Conservation (phyloP, 2,113 vertebrate species). For the Passer domesticus region DNA sequence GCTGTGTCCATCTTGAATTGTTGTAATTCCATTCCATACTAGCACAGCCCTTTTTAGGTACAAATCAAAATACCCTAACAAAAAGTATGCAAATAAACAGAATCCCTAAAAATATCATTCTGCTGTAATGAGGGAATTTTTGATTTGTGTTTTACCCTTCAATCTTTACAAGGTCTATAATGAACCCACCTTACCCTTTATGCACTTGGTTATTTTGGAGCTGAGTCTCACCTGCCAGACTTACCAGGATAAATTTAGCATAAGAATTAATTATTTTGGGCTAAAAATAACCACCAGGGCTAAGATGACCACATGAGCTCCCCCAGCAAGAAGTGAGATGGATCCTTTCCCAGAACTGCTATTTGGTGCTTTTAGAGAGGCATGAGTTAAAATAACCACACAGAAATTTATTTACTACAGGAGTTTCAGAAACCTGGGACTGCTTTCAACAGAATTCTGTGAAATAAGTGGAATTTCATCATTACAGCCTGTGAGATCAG, state of each 20-base stretch:
- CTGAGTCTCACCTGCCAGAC: not conserved
- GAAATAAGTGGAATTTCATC: not conserved
- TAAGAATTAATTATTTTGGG: not conserved
- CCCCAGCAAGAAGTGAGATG: not conserved
- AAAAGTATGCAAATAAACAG: not conserved
- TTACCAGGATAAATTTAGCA: not conserved
- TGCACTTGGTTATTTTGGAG: not conserved
- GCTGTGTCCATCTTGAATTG: fast-evolving
- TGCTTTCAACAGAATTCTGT: not conserved
- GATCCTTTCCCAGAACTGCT: not conserved
- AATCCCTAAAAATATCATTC: fast-evolving
- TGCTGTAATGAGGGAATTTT: not conserved
- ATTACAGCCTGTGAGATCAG: not conserved
- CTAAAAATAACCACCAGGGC: not conserved
- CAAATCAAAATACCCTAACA: not conserved
- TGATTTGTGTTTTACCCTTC: not conserved
- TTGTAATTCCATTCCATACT: not conserved
- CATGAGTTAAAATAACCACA: not conserved
- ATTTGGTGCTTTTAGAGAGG: not conserved
- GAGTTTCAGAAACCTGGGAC: not conserved
- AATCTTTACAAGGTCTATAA: not conserved
- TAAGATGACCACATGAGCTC: not conserved
- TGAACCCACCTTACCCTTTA: not conserved
- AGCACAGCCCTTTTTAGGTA: not conserved
- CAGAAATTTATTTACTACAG: not conserved